Percentiles rank a stretch among this genome's conserved stretches.
Conservation (phyloP, 2,113 vertebrate species). For the Pseudorhombus dupliciocellatus region DNA sequence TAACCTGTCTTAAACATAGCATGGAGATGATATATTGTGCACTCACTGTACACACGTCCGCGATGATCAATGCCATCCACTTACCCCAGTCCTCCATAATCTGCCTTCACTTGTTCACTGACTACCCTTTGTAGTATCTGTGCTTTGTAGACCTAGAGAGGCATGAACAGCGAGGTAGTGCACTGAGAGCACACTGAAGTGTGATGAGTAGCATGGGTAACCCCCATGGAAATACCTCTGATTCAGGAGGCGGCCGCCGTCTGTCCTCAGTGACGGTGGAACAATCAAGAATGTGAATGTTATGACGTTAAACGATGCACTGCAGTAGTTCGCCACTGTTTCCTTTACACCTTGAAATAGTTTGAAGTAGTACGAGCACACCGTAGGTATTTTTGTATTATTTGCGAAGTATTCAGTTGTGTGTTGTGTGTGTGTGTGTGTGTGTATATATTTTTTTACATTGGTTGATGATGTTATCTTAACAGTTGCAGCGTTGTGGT, state of each 20-base stretch:
- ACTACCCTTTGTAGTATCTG: conserved; percentile 20
- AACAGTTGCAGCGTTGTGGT: conserved; percentile 10
- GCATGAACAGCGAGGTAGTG: conserved; percentile 13
- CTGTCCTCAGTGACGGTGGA: neutral
- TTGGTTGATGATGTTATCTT: conserved; percentile 20
- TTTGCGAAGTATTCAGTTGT: conserved; percentile 10
- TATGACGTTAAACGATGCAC: conserved; percentile 31
- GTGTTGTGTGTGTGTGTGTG: no score
- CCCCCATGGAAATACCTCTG: conserved; percentile 3
- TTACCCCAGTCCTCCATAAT: conserved; percentile 18
- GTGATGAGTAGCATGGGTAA: neutral
- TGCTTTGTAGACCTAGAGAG: conserved; percentile 32
- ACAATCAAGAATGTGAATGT: conserved; percentile 38
- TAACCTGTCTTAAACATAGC: neutral
- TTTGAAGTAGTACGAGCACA: conserved; percentile 13
- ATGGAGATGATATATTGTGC: conserved; percentile 35
- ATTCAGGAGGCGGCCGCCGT: neutral
- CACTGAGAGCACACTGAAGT: neutral
- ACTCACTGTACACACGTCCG: conserved; percentile 34
- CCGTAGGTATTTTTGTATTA: conserved; percentile 26
- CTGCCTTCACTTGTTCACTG: conserved; percentile 35
- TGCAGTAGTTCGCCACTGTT: conserved; percentile 47
- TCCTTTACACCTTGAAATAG: conserved; percentile 14
- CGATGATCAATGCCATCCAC: conserved; percentile 2
- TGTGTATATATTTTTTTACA: neutral